Percentiles rank a stretch among this genome's conserved stretches.
phyloP scores from a whole-genome alignment of 2,797 vertebrate species.

The Sandelia bainsii region DNA sequence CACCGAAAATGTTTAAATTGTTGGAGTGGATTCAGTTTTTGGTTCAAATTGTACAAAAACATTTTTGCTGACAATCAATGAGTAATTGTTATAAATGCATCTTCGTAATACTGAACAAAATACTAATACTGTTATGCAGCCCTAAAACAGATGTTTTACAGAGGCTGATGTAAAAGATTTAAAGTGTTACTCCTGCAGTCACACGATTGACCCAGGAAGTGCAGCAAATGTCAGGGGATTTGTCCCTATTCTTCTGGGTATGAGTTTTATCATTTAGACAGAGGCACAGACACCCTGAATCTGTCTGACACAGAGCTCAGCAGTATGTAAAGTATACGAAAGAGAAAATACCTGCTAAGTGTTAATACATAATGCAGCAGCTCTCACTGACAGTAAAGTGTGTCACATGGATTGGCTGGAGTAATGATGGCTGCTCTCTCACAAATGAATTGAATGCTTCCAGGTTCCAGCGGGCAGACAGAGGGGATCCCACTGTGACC shows the following conservation, averaged over 20 bases:
- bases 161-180: neutral
- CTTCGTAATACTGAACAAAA: neutral
- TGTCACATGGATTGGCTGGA: slow-evolving; percentile 51
- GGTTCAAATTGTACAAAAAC: no score
- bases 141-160: no score
- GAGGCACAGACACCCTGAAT: slow-evolving; percentile 1
- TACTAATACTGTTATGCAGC: neutral
- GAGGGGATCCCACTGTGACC: slow-evolving; percentile 77
- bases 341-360: slow-evolving; percentile 34
- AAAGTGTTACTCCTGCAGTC: slow-evolving; percentile 9
- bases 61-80: no score
- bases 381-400: slow-evolving; percentile 30
- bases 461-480: slow-evolving; percentile 63
- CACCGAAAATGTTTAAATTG: neutral
- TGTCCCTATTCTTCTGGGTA: neutral
- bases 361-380: slow-evolving; percentile 60
- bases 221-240: slow-evolving; percentile 18
- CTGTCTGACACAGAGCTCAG: slow-evolving; percentile 4
- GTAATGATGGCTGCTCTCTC: slow-evolving; percentile 46
- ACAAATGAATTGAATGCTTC: slow-evolving; percentile 58
- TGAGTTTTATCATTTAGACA: slow-evolving; percentile 17
- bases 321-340: neutral
- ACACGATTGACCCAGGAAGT: neutral
- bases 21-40: neutral
- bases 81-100: no score